phyloP scores from a whole-genome alignment of 2,888 invertebrate species.

The Tanytarsus gracilentus region DNA sequence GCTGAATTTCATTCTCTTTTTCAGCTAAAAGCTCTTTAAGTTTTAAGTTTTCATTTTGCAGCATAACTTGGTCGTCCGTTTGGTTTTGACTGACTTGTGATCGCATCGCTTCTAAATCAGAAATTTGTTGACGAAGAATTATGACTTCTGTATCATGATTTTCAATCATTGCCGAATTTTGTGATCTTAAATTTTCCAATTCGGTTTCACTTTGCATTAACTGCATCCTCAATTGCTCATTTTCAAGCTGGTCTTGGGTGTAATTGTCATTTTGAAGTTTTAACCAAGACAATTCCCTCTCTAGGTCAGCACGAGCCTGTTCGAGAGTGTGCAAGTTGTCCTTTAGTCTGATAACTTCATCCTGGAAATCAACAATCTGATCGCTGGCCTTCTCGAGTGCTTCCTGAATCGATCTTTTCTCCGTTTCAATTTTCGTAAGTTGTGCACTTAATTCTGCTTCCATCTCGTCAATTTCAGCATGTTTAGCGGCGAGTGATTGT shows the following conservation, averaged over 20 bases:
- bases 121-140: slow-evolving; percentile 28
- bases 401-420: slow-evolving; percentile 46
- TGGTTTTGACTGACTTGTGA: slow-evolving; percentile 42
- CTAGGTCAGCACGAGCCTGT: slow-evolving; percentile 36
- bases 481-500: slow-evolving; percentile 40
- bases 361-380: slow-evolving; percentile 49
- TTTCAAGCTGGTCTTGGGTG: slow-evolving; percentile 39
- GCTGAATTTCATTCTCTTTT: slow-evolving; percentile 44
- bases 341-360: slow-evolving; percentile 43
- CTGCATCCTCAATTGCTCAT: slow-evolving; percentile 42
- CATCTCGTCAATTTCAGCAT: slow-evolving; percentile 45
- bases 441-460: slow-evolving; percentile 47
- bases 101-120: slow-evolving; percentile 39
- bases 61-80: slow-evolving; percentile 43
- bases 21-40: slow-evolving; percentile 46
- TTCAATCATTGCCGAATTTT: slow-evolving; percentile 39
- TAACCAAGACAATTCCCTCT: slow-evolving; percentile 38
- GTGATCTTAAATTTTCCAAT: slow-evolving; percentile 40
- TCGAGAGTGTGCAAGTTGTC: slow-evolving; percentile 38
- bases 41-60: slow-evolving; percentile 50
- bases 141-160: slow-evolving; percentile 32
- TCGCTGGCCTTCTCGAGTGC: slow-evolving; percentile 51
- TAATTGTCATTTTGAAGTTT: slow-evolving; percentile 41
- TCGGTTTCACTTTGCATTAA: slow-evolving; percentile 43
- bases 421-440: slow-evolving; percentile 36